Evolutionary conservation across 2,888 invertebrate genomes (phyloP), one percentile per base, ranked within the genome.

Genomic region (Lepetodrilus schrolli): DNA sequence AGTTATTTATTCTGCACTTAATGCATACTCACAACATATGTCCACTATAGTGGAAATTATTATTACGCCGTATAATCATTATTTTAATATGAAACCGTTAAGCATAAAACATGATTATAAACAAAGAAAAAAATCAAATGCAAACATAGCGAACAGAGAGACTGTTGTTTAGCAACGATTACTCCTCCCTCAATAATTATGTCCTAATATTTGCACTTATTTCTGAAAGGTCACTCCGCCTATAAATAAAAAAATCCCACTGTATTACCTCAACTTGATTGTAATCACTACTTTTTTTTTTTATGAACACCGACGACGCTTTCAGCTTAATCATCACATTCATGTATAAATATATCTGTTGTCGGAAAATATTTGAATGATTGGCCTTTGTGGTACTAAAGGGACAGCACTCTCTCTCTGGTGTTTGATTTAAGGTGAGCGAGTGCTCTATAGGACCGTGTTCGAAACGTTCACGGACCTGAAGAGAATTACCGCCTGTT

Each of bases 401-500:
- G n/a, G n/a, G 20, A 17, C 48, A 48, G 10, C 66, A 66, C 66
- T 20, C 37, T 36, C 66, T 4, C 48, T 21, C 17, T n/a, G 17
- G 48, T 48, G 48, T 48, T 48, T n/a, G n/a, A n/a, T n/a, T n/a
- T n/a, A n/a, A n/a, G n/a, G n/a, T n/a, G n/a, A n/a, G n/a, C n/a
- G n/a, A n/a, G n/a, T n/a, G n/a, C n/a, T n/a, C n/a, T n/a, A n/a
- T n/a, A n/a, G n/a, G n/a, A n/a, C 48, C 21, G n/a, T 4, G n/a
- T n/a, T 48, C 48, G 4, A 48, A 21, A 20, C 21, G 20, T 7
- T 48, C 48, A 13, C 58, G 30, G 47, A 21, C 47, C 70, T 75
- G 75, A 43, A 58, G 49, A 36, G 66, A 73, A 75, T 75, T 66
- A 75, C 1, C 70, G 17, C 10, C 23, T 73, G 75, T 73, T 75